These are phyloP conservation scores for Drosophila chauvacae DNA, from an alignment of 1,140 invertebrate genomes.

Conservation along the genomic window DNA sequence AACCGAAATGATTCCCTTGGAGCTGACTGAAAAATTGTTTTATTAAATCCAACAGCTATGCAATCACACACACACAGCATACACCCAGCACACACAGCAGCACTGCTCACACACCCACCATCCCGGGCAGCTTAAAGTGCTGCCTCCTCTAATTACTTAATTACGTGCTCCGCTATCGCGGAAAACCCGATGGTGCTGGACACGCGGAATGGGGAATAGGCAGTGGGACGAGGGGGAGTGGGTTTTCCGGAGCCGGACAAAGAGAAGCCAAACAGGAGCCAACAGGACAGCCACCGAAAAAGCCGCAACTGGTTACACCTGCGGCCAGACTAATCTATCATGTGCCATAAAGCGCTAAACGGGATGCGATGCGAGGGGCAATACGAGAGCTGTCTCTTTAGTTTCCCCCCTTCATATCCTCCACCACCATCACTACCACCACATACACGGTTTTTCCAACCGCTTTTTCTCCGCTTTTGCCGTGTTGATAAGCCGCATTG, in stretches of 20 bases:
- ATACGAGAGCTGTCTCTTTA: slow-evolving; percentile 34
- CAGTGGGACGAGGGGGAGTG: not conserved
- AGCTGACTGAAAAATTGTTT: slow-evolving; percentile 1
- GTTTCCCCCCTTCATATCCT: slow-evolving; percentile 10
- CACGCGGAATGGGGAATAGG: not conserved
- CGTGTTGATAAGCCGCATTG: slow-evolving; percentile 78
- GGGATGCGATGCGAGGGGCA: slow-evolving; percentile 11
- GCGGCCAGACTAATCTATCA: slow-evolving; percentile 79
- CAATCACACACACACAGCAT: not conserved
- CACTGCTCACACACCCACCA: slow-evolving; percentile 8
- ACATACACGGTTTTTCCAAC: slow-evolving; percentile 4
- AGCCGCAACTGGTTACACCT: slow-evolving; percentile 65
- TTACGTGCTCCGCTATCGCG: slow-evolving; percentile 48
- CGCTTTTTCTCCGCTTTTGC: slow-evolving; percentile 28
- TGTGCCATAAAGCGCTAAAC: slow-evolving; percentile 74
- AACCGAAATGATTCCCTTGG: slow-evolving; percentile 1
- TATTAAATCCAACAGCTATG: slow-evolving; percentile 10
- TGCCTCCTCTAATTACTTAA: slow-evolving; percentile 61
- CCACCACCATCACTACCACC: not conserved
- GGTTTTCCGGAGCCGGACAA: slow-evolving; percentile 21
- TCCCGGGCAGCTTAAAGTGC: slow-evolving; percentile 28
- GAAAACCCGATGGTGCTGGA: slow-evolving; percentile 18
- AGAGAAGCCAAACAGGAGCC: slow-evolving; percentile 27
- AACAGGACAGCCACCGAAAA: slow-evolving; percentile 51
- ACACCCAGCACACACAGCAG: not conserved